These are phyloP conservation scores for Dicaeum eximium DNA, from an alignment of 2,113 vertebrate species.

Conservation along the genomic window DNA sequence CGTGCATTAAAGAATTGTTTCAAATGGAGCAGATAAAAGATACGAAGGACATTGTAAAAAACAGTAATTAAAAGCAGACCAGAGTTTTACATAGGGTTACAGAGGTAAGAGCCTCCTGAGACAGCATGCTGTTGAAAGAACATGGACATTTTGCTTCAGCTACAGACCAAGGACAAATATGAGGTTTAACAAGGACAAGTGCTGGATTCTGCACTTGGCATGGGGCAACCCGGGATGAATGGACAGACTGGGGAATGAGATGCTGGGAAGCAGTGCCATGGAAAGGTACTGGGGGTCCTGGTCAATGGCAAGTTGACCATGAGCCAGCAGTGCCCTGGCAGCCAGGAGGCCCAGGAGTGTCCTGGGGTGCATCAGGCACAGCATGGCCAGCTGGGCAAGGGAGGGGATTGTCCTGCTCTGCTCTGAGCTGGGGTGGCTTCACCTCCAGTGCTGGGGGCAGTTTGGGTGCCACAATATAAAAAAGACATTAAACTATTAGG, in stretches of 20 bases:
- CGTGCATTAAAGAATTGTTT: background rate
- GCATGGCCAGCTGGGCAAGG: rapidly evolving
- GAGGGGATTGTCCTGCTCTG: background rate
- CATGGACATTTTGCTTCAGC: background rate
- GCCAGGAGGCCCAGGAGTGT: rapidly evolving
- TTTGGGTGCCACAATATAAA: background rate
- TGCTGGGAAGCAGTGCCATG: background rate
- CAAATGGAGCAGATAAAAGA: background rate
- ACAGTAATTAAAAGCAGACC: background rate
- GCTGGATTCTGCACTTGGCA: background rate
- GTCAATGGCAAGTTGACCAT: rapidly evolving
- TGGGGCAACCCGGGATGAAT: rapidly evolving
- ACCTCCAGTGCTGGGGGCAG: rapidly evolving
- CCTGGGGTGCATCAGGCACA: background rate
- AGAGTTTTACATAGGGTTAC: background rate
- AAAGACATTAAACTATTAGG: background rate
- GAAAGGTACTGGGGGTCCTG: background rate
- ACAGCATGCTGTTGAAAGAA: background rate
- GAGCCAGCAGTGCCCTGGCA: background rate
- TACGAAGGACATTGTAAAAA: background rate
- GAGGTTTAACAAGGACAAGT: background rate
- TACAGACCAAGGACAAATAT: background rate
- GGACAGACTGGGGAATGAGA: rapidly evolving
- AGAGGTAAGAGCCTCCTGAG: background rate
- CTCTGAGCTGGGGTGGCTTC: rapidly evolving